Conservation (phyloP, 2,113 vertebrate species). For the Protobothrops mucrosquamatus region DNA sequence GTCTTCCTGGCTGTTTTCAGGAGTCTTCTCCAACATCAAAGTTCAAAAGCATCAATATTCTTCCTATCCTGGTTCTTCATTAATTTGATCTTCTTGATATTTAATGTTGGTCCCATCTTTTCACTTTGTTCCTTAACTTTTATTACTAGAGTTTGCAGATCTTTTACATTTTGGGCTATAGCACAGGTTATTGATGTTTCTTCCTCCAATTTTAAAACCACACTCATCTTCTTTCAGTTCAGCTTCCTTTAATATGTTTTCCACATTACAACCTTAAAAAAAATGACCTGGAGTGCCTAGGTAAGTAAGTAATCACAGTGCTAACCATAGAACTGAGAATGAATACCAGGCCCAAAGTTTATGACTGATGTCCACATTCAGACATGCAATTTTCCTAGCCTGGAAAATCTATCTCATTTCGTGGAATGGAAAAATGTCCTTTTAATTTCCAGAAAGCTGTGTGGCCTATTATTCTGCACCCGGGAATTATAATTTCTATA, state of each 20-base stretch:
- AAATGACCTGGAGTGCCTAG: background rate
- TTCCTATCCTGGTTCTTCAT: background rate
- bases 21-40: background rate
- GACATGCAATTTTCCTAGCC: background rate
- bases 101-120: background rate
- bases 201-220: background rate
- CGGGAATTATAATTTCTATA: background rate
- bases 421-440: background rate
- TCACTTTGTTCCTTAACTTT: background rate
- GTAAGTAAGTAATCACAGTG: background rate
- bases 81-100: background rate
- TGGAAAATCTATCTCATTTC: background rate
- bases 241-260: background rate
- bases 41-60: background rate
- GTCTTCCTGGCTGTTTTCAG: background rate
- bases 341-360: background rate
- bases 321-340: background rate
- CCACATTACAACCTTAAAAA: background rate
- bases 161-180: background rate
- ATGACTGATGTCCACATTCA: background rate
- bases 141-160: background rate
- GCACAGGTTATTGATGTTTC: background rate
- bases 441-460: background rate
- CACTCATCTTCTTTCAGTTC: background rate
- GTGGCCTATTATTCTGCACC: background rate